phyloP scores from a whole-genome alignment of 2,797 vertebrate genomes.

The Micrastur ruficollis region DNA sequence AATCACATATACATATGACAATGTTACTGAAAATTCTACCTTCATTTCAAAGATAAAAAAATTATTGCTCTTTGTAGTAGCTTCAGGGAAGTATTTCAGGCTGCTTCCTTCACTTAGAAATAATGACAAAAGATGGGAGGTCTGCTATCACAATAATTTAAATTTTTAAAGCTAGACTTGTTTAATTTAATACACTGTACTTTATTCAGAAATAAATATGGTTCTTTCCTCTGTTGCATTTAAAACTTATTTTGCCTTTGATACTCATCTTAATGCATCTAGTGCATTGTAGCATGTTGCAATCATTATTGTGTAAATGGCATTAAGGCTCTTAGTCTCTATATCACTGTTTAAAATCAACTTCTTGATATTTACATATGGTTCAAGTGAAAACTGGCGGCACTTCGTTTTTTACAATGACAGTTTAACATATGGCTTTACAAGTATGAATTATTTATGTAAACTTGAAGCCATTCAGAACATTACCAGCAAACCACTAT shows the following conservation, averaged over 20 bases:
- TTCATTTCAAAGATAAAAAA: background rate
- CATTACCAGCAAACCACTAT: constrained; percentile 19
- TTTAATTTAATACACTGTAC: background rate
- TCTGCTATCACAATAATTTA: background rate
- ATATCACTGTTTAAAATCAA: constrained; percentile 35
- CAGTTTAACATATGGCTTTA: constrained; percentile 58
- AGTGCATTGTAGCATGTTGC: background rate
- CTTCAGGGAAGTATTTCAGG: background rate
- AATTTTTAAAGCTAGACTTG: background rate
- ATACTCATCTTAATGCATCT: background rate
- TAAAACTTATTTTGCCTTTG: background rate
- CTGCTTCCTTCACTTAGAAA: background rate
- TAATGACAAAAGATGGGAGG: background rate
- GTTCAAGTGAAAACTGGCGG: constrained; percentile 37
- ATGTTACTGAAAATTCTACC: background rate
- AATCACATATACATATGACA: background rate
- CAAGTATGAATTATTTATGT: constrained; percentile 48
- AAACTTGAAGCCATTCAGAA: constrained; percentile 25
- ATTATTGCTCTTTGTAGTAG: background rate
- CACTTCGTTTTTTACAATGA: constrained; percentile 5
- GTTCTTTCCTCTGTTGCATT: background rate
- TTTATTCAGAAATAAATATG: background rate
- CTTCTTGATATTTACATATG: constrained; percentile 31
- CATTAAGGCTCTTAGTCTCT: constrained; percentile 4
- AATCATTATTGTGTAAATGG: background rate